Percentiles rank a stretch among this genome's conserved stretches.
These are phyloP conservation scores for Rutpela maculata DNA, from an alignment of 2,888 invertebrate species.

Conservation along the genomic window DNA sequence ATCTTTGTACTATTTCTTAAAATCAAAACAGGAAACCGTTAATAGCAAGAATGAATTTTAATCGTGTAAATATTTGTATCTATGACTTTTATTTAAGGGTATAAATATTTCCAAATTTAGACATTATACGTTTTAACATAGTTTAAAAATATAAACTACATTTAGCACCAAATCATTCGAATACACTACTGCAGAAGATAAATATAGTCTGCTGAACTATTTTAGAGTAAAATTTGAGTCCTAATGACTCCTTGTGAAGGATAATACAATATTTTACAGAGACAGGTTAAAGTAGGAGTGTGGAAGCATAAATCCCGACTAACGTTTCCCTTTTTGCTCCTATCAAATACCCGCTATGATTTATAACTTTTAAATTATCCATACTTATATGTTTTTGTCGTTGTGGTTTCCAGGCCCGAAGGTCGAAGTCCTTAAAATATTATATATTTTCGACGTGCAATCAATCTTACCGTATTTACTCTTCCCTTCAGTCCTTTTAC, in stretches of 20 bases:
- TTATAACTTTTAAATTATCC: constrained; percentile 53
- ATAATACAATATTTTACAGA: constrained; percentile 48
- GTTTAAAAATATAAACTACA: not conserved
- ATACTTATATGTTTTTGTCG: constrained; percentile 30
- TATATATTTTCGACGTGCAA: constrained; percentile 40
- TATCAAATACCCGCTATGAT: constrained; percentile 48
- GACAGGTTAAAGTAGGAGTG: constrained; percentile 39
- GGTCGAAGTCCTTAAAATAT: constrained; percentile 29
- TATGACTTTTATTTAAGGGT: no score
- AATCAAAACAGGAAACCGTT: no score
- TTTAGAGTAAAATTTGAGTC: constrained; percentile 31
- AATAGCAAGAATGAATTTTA: no score
- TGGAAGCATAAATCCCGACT: constrained; percentile 43
- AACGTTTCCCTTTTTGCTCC: constrained; percentile 47
- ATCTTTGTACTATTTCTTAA: no score
- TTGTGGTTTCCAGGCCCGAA: constrained; percentile 22
- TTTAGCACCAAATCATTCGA: not conserved
- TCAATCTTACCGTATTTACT: constrained; percentile 39
- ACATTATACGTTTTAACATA: no score
- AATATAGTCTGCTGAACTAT: not conserved
- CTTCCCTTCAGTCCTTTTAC: constrained; percentile 21
- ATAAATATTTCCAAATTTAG: no score
- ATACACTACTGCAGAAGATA: constrained; percentile 6
- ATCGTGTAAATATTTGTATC: no score
- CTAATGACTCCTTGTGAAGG: constrained; percentile 48